These are phyloP conservation scores for Cebidichthys violaceus DNA, from an alignment of 2,113 vertebrate genomes.

Conservation along the genomic window DNA sequence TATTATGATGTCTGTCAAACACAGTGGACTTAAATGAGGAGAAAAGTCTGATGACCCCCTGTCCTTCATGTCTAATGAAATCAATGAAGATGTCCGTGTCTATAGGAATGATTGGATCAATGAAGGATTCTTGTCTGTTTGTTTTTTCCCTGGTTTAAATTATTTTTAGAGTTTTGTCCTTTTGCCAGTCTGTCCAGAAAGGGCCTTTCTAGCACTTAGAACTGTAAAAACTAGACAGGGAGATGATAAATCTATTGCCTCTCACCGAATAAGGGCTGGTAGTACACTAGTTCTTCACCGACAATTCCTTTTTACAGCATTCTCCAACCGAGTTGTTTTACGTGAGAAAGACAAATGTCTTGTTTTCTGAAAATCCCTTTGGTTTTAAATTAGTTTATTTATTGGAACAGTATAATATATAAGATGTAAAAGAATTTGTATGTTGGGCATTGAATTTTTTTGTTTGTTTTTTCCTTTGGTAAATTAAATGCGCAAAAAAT, in stretches of 20 bases:
- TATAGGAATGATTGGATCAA: conserved; percentile 47
- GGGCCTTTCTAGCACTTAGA: conserved; percentile 64
- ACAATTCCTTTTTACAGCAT: conserved; percentile 55
- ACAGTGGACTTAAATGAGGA: conserved; percentile 67
- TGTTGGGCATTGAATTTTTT: conserved; percentile 56
- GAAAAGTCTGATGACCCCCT: conserved; percentile 69
- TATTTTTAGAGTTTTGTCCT: conserved; percentile 43
- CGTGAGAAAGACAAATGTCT: neutral
- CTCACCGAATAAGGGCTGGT: conserved; percentile 80
- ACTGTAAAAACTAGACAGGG: conserved; percentile 35
- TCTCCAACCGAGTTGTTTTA: conserved; percentile 48
- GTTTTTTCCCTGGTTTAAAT: conserved; percentile 42
- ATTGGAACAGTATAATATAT: conserved; percentile 40
- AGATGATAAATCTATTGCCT: conserved; percentile 64
- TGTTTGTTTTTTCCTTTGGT: neutral
- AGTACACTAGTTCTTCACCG: conserved; percentile 71
- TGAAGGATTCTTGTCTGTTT: conserved; percentile 46
- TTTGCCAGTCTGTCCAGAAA: conserved; percentile 36
- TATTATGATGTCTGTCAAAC: conserved; percentile 67
- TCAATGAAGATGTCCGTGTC: conserved; percentile 47
- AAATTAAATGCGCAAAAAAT: conserved; percentile 37
- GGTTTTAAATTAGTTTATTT: conserved; percentile 54
- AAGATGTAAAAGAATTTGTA: conserved; percentile 24
- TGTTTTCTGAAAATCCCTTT: conserved; percentile 44
- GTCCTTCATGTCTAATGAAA: conserved; percentile 53